phyloP scores from a whole-genome alignment of 2,113 vertebrate species.

The Tonatia bakeri region DNA sequence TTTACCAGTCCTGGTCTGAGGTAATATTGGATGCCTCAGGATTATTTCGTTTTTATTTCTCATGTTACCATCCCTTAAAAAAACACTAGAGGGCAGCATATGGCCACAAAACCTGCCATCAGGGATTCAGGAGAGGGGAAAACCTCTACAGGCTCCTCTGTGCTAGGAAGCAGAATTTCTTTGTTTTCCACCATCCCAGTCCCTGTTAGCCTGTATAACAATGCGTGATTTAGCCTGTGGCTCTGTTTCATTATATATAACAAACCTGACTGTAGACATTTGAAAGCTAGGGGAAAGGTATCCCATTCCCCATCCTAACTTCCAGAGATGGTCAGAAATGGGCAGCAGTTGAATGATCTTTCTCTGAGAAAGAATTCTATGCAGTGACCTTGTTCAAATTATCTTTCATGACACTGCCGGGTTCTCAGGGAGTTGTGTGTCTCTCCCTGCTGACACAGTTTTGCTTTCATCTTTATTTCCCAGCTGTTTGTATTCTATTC shows the following conservation, averaged over 20 bases:
- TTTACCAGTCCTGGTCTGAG: background rate
- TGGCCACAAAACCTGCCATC: conserved; percentile 51
- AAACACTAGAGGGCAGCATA: conserved; percentile 81
- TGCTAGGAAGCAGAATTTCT: conserved; percentile 10
- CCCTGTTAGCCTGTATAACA: background rate
- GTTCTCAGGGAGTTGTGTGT: background rate
- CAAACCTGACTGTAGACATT: background rate
- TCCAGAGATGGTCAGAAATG: background rate
- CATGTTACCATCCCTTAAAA: background rate
- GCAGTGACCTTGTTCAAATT: conserved; percentile 13
- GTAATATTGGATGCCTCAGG: background rate
- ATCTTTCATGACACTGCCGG: background rate
- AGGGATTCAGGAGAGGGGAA: background rate
- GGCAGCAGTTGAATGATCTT: background rate
- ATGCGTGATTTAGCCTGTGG: background rate
- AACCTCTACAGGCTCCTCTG: background rate
- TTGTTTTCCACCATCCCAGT: conserved; percentile 62
- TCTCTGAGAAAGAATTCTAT: background rate
- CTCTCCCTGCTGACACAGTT: conserved; percentile 34
- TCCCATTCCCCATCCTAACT: background rate
- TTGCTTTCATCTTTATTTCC: conserved; percentile 57
- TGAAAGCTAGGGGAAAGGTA: background rate
- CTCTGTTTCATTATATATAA: conserved; percentile 54
- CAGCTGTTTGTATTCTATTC: conserved; percentile 24
- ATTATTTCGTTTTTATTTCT: background rate